phyloP scores from a whole-genome alignment of 1,140 invertebrate genomes.

The Eriosoma lanigerum region DNA sequence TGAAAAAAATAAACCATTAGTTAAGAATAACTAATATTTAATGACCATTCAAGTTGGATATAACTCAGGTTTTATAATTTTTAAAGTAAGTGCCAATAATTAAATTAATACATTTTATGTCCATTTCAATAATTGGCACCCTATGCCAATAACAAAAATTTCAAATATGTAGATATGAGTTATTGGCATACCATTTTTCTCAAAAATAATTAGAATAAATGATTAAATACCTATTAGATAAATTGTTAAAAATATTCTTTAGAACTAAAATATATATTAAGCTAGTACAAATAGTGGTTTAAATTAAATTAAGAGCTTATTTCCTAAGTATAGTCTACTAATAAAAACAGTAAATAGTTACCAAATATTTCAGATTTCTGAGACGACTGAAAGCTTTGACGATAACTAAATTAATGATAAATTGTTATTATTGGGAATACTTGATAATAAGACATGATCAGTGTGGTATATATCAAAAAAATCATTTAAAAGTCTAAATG shows the following conservation, averaged over 20 bases:
- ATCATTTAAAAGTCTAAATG: background rate
- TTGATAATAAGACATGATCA: background rate
- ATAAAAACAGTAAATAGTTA: constrained; percentile 9
- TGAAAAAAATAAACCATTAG: background rate
- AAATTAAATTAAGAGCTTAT: background rate
- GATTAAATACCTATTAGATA: background rate
- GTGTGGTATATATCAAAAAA: background rate
- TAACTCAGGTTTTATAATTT: constrained; percentile 8
- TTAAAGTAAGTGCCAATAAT: constrained; percentile 9
- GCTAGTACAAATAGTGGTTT: background rate
- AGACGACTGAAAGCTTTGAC: constrained; percentile 1
- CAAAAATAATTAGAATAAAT: background rate
- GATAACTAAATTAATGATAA: background rate
- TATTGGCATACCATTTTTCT: constrained; percentile 20
- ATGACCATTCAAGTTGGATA: background rate
- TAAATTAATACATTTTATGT: background rate
- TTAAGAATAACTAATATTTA: background rate
- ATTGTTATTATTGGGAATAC: background rate
- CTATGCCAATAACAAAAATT: background rate
- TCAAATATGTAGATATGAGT: constrained; percentile 3
- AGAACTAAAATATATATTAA: constrained; percentile 1
- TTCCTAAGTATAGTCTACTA: constrained; percentile 11
- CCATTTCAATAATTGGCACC: constrained; percentile 17
- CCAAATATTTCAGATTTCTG: background rate
- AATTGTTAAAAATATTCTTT: background rate